Base-by-base conservation (phyloP, 2,113 vertebrate species). In the Pseudopipra pipra region DNA sequence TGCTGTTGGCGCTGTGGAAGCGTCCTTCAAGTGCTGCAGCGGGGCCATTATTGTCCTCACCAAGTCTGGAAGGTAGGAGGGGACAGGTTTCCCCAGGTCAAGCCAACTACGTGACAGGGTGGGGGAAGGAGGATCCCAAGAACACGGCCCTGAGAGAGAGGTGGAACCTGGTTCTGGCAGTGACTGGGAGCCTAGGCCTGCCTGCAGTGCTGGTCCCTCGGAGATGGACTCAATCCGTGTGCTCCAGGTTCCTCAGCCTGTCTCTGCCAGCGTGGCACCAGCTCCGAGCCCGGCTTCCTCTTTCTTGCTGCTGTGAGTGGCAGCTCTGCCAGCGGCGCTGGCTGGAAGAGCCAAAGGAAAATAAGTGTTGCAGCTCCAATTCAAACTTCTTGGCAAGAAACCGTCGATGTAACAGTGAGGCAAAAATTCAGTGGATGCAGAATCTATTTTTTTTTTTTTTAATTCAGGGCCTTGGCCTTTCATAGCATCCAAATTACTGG, bases 11-110 rank as follows among this genome's bases (percentile, higher is more conserved):
- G 98, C 99, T 59, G 99, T 99, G 67, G 99, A 99, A 98, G 98
- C 99, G 56, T 99, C 99, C 89, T 99, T 99, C 98, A 99, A 99
- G 98, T 99, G 99, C 97, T 99, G 98, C 95, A 99, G 99, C 58
- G 99, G 98, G 96, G 99, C 99, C 95, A 99, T 99, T 97, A 99
- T 99, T 95, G 98, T 99, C 55, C 99, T 99, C 96, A 99, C 99
- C 97, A 99, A 99, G 96, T 98, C 98, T 93, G 99, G 99, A 98
- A 99, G 99, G 99, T 99, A 99, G 99, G 98, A 98, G 96, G 97
- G 56, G 73, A 56, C 78, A 91, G 94, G 59, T 85, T 89, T 55
- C 86, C 58, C 37, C 84, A 82, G 79, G 66, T 90, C 85, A 25
- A 66, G 35, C 51, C 76, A 46, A 7, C 91, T 51, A 41, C 9